These are phyloP conservation scores for Fissipunctia ypsillon DNA, from an alignment of 2,888 invertebrate species.

Conservation along the genomic window DNA sequence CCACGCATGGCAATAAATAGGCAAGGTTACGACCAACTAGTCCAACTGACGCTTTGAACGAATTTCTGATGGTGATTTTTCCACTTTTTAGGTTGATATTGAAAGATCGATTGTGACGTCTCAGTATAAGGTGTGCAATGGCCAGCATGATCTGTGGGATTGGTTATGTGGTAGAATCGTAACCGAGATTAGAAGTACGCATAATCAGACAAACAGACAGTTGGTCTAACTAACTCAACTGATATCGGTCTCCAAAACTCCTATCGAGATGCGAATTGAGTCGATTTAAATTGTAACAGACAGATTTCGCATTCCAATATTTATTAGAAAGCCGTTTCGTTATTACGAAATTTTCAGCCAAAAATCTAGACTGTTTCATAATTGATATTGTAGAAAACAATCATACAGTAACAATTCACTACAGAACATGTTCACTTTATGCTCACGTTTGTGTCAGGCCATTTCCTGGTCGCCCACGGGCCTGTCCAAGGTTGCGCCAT, in stretches of 20 bases:
- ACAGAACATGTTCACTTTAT: conserved; percentile 46
- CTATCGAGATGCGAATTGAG: neutral
- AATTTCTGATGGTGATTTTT: conserved; percentile 17
- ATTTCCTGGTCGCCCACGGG: conserved; percentile 78
- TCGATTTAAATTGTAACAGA: neutral
- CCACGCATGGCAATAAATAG: conserved; percentile 73
- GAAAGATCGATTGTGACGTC: neutral
- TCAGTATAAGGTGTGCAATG: neutral
- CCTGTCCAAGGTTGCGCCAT: conserved; percentile 80
- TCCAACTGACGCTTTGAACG: conserved; percentile 60
- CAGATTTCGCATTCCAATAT: conserved; percentile 6
- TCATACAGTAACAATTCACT: conserved; percentile 31
- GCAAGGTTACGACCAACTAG: conserved; percentile 73
- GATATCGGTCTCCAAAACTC: conserved; percentile 2
- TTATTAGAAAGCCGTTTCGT: neutral
- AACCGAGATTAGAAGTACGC: neutral
- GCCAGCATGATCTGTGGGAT: neutral
- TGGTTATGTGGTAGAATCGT: neutral
- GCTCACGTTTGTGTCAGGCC: conserved; percentile 58
- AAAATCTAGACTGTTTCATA: conserved; percentile 17
- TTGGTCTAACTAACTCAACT: neutral
- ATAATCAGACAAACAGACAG: conserved; percentile 3
- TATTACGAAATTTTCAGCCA: neutral
- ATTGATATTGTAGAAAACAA: conserved; percentile 34
- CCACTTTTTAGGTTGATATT: conserved; percentile 10